Evolutionary conservation across 1,140 invertebrate genomes (phyloP), one percentile per base, ranked within the genome.

Genomic region (Listronotus oregonensis): DNA sequence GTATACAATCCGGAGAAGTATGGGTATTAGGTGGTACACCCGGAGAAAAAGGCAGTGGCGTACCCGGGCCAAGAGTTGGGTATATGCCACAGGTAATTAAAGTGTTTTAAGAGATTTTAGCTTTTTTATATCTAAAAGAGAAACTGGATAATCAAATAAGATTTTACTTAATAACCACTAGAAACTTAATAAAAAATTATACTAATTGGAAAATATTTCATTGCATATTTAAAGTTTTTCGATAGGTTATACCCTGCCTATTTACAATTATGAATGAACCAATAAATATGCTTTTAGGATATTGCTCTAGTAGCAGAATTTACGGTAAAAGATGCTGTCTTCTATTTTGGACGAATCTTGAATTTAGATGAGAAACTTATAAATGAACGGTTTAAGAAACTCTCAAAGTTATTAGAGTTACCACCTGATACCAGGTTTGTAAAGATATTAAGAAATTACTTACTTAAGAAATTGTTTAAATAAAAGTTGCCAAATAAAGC

Each of bases 341-440:
- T 87, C 62, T 97, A 94, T 79, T 97, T 97, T 79, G 95, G 95
- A 0, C 81, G 90, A 15, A 88, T 97, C 49, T 92, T 94, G 73
- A 89, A 90, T 8, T 87, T 98, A 84, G 80, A 82, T 0, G 80
- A 84, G 6, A 71, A 81, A 4, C 80, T 82, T 14, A 90, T 96
- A 43, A 78, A 83, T 9, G 82, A 89, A 37, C 81, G 90, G 68
- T 90, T 87, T 65, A 78, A 83, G 31, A 87, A 91, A 71, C 83
- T 96, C 1, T 78, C 86, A 4, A 82, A 87, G 10, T 82, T 96
- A 12, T 79, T 95, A 1, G 87, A 93, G 15, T 77, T 95, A 37
- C 91, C 92, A 0, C 83, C 85, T 0, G 83, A 83, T 39, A 78
- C 84, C 59, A 80, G 70, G 72, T 80, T 67, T 74, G 27, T 59